Evolutionary conservation across 1,140 invertebrate genomes (phyloP).

Genomic region (Zaprionus lachaisei): DNA sequence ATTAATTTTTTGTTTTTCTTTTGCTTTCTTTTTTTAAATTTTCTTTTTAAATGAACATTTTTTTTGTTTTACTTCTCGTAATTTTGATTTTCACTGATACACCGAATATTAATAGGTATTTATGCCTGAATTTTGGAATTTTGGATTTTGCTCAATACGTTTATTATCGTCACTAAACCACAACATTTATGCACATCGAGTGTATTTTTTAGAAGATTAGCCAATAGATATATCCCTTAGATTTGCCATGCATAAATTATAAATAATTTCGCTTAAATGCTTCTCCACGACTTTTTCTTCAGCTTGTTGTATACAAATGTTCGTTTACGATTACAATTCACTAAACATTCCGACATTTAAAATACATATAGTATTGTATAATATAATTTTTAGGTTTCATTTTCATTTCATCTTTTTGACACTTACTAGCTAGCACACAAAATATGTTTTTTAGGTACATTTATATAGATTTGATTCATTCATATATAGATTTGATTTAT

Average conservation of each 20-base stretch:
- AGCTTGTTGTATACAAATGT: constrained; percentile 40
- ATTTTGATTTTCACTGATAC: constrained; percentile 33
- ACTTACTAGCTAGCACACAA: constrained; percentile 83
- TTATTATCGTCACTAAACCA: constrained; percentile 71
- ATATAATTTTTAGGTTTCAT: constrained; percentile 51
- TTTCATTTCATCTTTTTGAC: constrained; percentile 59
- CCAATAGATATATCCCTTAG: constrained; percentile 58
- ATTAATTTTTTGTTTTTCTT: constrained; percentile 31
- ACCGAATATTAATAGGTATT: constrained; percentile 35
- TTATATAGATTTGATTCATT: constrained; percentile 75
- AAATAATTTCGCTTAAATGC: constrained; percentile 58
- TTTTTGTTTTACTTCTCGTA: constrained; percentile 3
- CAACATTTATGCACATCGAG: constrained; percentile 79
- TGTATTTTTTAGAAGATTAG: constrained; percentile 66
- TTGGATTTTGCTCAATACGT: constrained; percentile 44
- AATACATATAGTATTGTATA: constrained; percentile 53
- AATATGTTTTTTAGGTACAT: constrained; percentile 82
- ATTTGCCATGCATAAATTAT: constrained; percentile 45
- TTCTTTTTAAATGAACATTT: constrained; percentile 61
- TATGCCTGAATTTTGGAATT: constrained; percentile 47
- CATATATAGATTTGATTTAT: constrained; percentile 51
- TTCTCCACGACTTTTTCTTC: constrained; percentile 43
- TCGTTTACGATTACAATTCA: constrained; percentile 60
- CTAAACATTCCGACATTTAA: constrained; percentile 66
- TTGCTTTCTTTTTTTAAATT: constrained; percentile 13